Percentiles rank a stretch among this genome's conserved stretches.
Conservation (phyloP, 2,888 invertebrate genomes). For the Tetheella fluctuosa region DNA sequence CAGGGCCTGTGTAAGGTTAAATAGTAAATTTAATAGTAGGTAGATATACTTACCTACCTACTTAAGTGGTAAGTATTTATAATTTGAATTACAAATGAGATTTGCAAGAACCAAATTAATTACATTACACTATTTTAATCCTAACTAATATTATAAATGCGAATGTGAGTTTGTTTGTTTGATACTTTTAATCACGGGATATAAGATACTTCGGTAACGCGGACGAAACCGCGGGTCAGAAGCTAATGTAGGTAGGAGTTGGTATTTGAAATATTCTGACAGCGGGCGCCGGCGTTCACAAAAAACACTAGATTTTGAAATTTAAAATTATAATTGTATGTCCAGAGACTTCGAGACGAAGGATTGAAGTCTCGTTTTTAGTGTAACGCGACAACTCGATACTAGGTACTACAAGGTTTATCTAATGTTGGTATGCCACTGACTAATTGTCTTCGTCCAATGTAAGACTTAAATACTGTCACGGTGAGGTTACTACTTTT, state of each 20-base stretch:
- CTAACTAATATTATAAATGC: too few relatives aligned
- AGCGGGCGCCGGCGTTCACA: constrained; percentile 41
- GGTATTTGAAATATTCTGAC: constrained; percentile 41
- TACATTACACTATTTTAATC: too few relatives aligned
- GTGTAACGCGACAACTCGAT: constrained; percentile 35
- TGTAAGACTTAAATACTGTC: not conserved
- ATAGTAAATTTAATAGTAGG: too few relatives aligned
- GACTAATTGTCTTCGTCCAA: too few relatives aligned
- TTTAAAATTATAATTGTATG: constrained; percentile 56
- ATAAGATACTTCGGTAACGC: too few relatives aligned
- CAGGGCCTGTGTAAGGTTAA: too few relatives aligned
- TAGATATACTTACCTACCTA: not conserved
- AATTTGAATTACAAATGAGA: not conserved
- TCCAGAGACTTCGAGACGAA: constrained; percentile 23
- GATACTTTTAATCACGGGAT: too few relatives aligned
- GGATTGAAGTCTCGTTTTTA: constrained; percentile 29
- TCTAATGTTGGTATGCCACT: too few relatives aligned
- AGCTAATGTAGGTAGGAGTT: constrained; percentile 19
- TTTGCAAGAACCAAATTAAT: not conserved
- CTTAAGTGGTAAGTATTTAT: not conserved
- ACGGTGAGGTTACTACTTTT: not conserved
- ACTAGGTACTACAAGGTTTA: not conserved
- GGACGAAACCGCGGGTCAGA: too few relatives aligned
- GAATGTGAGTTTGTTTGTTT: too few relatives aligned
- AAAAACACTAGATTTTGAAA: constrained; percentile 64